These are phyloP conservation scores for Plecotus auritus DNA, from an alignment of 2,113 vertebrate species.

Conservation along the genomic window DNA sequence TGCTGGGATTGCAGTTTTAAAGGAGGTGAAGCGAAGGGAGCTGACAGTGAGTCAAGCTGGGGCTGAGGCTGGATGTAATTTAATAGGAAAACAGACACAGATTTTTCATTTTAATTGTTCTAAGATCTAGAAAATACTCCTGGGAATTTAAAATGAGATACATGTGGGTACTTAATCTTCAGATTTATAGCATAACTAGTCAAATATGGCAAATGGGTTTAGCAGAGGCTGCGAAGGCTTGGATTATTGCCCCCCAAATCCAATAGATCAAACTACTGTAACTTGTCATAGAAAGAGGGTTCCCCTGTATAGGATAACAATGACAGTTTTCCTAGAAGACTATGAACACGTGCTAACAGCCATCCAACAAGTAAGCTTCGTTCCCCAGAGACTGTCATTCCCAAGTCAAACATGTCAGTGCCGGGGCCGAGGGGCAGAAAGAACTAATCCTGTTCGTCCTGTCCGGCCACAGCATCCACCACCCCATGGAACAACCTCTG, in stretches of 20 bases:
- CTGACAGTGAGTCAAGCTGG: background rate
- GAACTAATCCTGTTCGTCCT: background rate
- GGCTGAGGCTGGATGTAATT: too few species aligned
- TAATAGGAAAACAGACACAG: background rate
- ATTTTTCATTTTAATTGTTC: background rate
- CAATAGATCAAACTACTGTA: background rate
- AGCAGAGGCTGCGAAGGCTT: background rate
- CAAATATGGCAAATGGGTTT: background rate
- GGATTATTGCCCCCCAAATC: background rate
- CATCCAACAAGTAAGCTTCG: too few species aligned
- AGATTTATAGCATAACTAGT: background rate
- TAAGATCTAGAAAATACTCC: background rate
- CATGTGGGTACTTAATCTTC: background rate
- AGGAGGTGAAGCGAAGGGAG: background rate
- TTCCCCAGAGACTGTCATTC: background rate
- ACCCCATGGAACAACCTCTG: accelerated
- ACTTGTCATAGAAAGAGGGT: background rate
- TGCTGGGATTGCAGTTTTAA: constrained; percentile 37
- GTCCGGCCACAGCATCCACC: background rate
- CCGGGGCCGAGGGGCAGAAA: background rate
- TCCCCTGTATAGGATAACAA: background rate
- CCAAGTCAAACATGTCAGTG: background rate
- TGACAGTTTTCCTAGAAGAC: background rate
- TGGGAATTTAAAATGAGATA: background rate
- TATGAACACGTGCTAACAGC: background rate